These are phyloP conservation scores for Alviniconcha strummeri DNA, from an alignment of 2,888 invertebrate species.

Conservation along the genomic window DNA sequence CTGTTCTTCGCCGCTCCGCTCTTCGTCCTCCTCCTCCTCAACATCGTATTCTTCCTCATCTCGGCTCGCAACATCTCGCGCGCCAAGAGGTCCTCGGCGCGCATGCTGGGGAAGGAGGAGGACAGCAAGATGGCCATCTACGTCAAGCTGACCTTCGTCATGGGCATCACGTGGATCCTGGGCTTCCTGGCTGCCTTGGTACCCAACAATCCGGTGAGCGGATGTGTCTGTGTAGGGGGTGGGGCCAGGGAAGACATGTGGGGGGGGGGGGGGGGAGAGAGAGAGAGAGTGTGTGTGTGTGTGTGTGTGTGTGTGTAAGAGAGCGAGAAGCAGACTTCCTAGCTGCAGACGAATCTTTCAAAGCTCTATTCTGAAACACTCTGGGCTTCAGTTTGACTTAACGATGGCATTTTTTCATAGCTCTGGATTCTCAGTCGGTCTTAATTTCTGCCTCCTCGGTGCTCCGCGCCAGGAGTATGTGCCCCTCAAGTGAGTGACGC, in stretches of 20 bases:
- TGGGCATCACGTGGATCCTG: constrained; percentile 39
- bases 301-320: neutral
- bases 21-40: constrained; percentile 29
- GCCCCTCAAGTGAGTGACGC: neutral
- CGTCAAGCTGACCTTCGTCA: constrained; percentile 38
- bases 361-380: no score
- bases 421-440: neutral
- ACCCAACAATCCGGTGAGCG: constrained; percentile 1
- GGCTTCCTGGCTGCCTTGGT: constrained; percentile 36
- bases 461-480: neutral
- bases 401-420: neutral
- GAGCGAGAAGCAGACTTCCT: neutral
- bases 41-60: constrained; percentile 36
- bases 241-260: neutral
- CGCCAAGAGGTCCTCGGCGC: constrained; percentile 15
- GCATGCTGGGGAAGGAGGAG: constrained; percentile 27
- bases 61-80: constrained; percentile 34
- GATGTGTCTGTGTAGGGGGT: no score
- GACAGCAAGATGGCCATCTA: constrained; percentile 31
- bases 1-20: constrained; percentile 42
- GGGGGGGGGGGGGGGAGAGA: no score
- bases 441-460: neutral
- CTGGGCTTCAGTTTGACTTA: no score
- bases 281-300: neutral
- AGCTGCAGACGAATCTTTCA: no score